These are phyloP conservation scores for Pollimyrus isidori DNA, from an alignment of 2,113 vertebrate species.

Conservation along the genomic window DNA sequence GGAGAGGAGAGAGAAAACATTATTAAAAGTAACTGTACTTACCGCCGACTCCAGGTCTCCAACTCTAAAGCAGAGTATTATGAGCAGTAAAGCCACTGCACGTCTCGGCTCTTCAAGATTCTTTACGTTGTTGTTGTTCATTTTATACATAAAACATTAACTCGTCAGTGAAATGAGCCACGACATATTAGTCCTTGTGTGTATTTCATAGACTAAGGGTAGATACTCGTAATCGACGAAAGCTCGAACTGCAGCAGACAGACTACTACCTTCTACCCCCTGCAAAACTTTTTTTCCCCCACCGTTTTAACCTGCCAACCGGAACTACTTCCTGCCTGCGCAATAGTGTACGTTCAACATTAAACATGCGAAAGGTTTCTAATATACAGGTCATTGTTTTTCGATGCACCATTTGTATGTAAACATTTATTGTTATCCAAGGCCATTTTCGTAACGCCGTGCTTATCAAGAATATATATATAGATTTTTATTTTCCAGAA, in stretches of 20 bases:
- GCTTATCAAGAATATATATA: background rate
- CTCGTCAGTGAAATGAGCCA: background rate
- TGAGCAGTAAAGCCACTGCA: background rate
- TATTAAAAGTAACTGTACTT: background rate
- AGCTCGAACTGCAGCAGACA: background rate
- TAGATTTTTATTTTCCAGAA: background rate
- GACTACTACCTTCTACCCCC: background rate
- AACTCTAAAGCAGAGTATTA: background rate
- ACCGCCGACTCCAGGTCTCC: background rate
- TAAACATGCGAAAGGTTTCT: background rate
- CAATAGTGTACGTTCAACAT: background rate
- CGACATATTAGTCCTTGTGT: background rate
- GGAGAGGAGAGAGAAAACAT: background rate
- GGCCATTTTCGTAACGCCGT: background rate
- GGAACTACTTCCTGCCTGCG: slow-evolving; percentile 19
- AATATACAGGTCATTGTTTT: background rate
- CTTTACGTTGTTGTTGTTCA: background rate
- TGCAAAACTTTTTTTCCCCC: background rate
- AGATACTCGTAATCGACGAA: background rate
- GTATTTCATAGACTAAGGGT: background rate
- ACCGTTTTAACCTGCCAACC: slow-evolving; percentile 5
- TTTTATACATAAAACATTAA: background rate
- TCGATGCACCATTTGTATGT: background rate
- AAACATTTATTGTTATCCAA: background rate
- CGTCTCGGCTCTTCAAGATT: background rate